Evolutionary conservation across 2,797 vertebrate genomes (phyloP).

Genomic region (Pangasius larnaudii): DNA sequence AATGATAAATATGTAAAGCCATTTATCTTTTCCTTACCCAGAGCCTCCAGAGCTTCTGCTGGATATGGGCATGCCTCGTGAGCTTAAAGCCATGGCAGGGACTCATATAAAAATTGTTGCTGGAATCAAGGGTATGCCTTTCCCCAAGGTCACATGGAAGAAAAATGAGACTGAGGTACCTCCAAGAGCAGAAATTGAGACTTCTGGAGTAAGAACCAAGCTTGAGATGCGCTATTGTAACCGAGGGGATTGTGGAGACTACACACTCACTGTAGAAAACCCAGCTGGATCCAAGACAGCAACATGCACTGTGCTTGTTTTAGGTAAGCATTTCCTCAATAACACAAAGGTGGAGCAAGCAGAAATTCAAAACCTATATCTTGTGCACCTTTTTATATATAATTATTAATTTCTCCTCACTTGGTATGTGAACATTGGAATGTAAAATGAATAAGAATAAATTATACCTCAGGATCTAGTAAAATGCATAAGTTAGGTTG

Average conservation of each 20-base stretch:
- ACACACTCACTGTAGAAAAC: constrained; percentile 94
- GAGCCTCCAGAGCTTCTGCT: constrained; percentile 94
- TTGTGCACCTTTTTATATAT: background rate
- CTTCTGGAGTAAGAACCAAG: constrained; percentile 86
- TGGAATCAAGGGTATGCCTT: constrained; percentile 90
- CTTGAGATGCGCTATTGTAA: constrained; percentile 93
- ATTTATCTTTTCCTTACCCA: constrained; percentile 55
- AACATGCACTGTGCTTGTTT: constrained; percentile 90
- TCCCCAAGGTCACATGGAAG: constrained; percentile 94
- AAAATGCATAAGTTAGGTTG: background rate
- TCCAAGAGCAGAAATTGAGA: constrained; percentile 89
- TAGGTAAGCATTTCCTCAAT: constrained; percentile 76
- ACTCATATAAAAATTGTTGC: constrained; percentile 91
- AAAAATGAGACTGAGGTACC: constrained; percentile 91
- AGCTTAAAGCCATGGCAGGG: constrained; percentile 89
- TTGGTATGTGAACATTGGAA: background rate
- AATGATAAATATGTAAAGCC: background rate
- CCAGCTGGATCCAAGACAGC: constrained; percentile 91
- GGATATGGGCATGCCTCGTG: constrained; percentile 93
- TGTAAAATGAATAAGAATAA: background rate
- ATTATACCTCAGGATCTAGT: background rate
- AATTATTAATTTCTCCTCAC: background rate
- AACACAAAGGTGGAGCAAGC: background rate
- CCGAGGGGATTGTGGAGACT: constrained; percentile 90
- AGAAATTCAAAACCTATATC: background rate